Conservation (phyloP, 2,888 invertebrate genomes). For the Hanleya hanleyi region DNA sequence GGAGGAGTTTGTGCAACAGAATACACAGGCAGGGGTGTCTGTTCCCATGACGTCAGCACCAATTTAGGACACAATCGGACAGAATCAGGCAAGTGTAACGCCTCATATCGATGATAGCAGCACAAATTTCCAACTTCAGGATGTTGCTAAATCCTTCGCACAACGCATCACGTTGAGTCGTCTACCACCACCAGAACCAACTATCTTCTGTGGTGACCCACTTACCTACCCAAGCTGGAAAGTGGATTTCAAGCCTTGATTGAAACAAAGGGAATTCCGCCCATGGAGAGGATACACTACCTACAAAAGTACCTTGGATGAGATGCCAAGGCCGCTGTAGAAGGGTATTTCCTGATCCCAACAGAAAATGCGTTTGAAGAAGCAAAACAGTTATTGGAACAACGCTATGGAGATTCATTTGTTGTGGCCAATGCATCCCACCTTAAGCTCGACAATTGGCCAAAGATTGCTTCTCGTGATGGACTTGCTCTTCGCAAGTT, state of each 20-base stretch:
- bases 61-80: too few species aligned
- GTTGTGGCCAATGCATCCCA: constrained; percentile 32
- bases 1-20: too few species aligned
- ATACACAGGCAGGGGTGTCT: too few species aligned
- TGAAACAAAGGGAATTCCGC: constrained; percentile 29
- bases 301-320: constrained; percentile 37
- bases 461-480: background rate
- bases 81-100: too few species aligned
- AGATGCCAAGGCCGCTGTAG: constrained; percentile 31
- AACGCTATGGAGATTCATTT: constrained; percentile 37
- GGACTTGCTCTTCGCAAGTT: background rate
- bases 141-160: too few species aligned
- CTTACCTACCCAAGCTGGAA: constrained; percentile 40
- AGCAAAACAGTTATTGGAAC: constrained; percentile 26
- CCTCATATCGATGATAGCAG: too few species aligned
- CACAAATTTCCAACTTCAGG: too few species aligned
- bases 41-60: too few species aligned
- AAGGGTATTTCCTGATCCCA: constrained; percentile 34
- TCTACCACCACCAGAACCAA: too few species aligned
- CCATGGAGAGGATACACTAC: constrained; percentile 34
- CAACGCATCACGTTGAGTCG: too few species aligned
- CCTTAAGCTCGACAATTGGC: constrained; percentile 10
- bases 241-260: constrained; percentile 36
- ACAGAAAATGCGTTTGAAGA: constrained; percentile 29
- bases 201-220: too few species aligned